Base-by-base conservation (phyloP, 2,113 vertebrate species). In the Xiphophorus maculatus region DNA sequence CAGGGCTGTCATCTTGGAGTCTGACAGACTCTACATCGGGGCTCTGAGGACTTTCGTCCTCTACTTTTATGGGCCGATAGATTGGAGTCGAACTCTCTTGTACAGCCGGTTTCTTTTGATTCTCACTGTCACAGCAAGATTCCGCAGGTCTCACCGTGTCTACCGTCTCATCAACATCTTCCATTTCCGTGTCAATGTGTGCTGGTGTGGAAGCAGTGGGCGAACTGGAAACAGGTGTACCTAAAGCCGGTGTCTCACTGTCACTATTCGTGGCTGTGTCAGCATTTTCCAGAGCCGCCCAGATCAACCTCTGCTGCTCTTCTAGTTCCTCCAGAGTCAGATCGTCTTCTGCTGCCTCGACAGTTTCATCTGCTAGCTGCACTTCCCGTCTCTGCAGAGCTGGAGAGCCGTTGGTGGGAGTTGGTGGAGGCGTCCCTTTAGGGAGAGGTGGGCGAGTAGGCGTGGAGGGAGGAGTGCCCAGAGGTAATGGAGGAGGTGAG, bases 281-380 rank as follows among this genome's bases (percentile, higher is more conserved):
- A 0, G 97, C 94, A 80, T 96, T 97, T 82, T 96, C 95, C 0
- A 99, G 93, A 1, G 96, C 98, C 0, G 96, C 97, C 97, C 97
- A 97, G 64, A 99, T 96, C 63, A 95, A 90, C 65, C 97, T 93
- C 91, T 99, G 97, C 84, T 98, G 97, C 70, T 99, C 98, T 80
- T 99, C 98, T 3, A 99, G 94, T 69, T 99, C 97, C 73, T 99
- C 98, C 85, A 99, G 83, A 0, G 97, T 96, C 83, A 98, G 90
- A 0, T 95, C 94, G 15, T 99, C 98, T 81, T 97, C 96, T 1
- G 96, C 93, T 94, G 90, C 88, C 22, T 76, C 91, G 1, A 6
- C 85, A 0, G 93, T 63, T 0, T 94, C 91, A n/a, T 96, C 92
- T 10, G 90, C 76, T 0, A 86, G 83, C 1, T 63, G 61, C 70